Evolutionary conservation across 2,888 invertebrate genomes (phyloP), one percentile per base, ranked within the genome.

Genomic region (Pocota personata): DNA sequence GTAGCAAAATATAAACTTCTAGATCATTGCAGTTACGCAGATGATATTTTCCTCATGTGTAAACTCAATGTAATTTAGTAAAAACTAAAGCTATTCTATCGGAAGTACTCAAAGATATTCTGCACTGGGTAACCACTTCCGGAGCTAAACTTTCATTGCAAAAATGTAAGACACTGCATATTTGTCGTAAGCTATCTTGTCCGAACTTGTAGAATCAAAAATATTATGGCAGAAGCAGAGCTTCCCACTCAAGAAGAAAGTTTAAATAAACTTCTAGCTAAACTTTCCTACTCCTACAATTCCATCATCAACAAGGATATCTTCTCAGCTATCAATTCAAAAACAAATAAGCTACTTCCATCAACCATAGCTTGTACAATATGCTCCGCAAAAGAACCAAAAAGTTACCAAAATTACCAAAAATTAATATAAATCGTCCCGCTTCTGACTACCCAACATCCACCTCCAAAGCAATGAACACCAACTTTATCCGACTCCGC

Each of bases 271-370:
- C 50, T 52, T 48, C 21, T 52, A 1, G 32, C 37, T 3, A 66
- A 50, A 48, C 10, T 66, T 7, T 30, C 30, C 4, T 43, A 40
- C 48, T 57, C 30, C n/a, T 43, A 69, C 43, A 43, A 30, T 27
- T 60, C 21, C 58, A 60, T 60, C 21, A 60, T 60, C 19, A 19
- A 21, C 24, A 40, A 60, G 5, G 58, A 40, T 4, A 60, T 60
- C 2, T n/a, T 40, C 7, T 12, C 24, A 2, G 7, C 2, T 60
- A 57, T 60, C 27, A 60, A 16, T 3, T 16, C 40, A 46, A 64
- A 64, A 46, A 30, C 16, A 27, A 30, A 6, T 10, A 64, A 64
- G 24, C 48, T 48, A 19, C 12, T 12, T 2, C 64, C 64, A 64
- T 46, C 43, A 43, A 46, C 27, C 30, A 46, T 62, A 52, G 21